Evolutionary conservation across 1,140 invertebrate species (phyloP), one percentile per base, ranked within the genome.

Genomic region (Drosophila busckii): DNA sequence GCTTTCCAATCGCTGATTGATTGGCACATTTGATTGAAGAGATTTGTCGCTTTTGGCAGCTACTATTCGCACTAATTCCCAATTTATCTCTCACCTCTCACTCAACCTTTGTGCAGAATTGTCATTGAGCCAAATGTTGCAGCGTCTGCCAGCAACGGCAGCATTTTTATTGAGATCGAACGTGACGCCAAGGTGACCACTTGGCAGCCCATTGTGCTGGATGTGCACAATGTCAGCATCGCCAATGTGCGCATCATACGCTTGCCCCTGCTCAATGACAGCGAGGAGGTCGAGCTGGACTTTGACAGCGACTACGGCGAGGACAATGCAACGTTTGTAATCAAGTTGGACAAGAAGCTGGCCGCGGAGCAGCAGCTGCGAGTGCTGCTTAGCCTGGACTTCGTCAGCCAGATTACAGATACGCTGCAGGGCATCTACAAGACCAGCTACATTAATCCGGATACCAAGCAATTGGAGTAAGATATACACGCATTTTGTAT

Each of bases 351-450:
- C 15, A 67, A 70, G 42, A 13, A 40, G 0, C 10, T 80, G 31
- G 62, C 63, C 0, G 37, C 9, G 4, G 66, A 86, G 7, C 3
- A 23, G 0, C 31, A 58, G 4, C 28, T 85, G 8, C 58, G 41
- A 3, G 13, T 87, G 16, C 28, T 90, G 1, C 54, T 94, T 2
- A 71, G 88, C 38, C 86, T 93, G 58, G 89, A 89, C 3, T 96
- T 93, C 70, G 88, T 88, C 6, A 93, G 93, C 0, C 89, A 89
- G 49, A 70, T 96, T 9, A 89, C 89, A 10, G 90, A 90, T 9
- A 90, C 90, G 1, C 75, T 96, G 35, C 90, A 91, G 48, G 95
- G 95, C 20, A 93, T 93, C 58, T 97, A 96, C 82, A 90, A 91
- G 59, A 96, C 94, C 82, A 92, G 90, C 16, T 97, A 97, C 71